Conservation (phyloP, 1,140 invertebrate genomes). For the Carposina sasakii region DNA sequence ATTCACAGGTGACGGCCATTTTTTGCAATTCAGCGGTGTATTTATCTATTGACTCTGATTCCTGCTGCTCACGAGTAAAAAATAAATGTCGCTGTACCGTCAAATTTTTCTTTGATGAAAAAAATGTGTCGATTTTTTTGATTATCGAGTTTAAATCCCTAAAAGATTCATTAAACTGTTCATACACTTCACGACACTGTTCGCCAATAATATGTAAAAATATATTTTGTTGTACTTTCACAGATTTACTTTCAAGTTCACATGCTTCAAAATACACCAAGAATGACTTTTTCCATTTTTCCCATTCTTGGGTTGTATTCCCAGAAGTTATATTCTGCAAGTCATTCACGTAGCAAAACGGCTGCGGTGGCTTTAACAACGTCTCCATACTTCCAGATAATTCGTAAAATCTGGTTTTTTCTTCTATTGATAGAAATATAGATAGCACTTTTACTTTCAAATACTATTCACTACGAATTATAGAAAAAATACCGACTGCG, state of each 20-base stretch:
- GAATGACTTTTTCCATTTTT: not conserved
- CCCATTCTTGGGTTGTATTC: not conserved
- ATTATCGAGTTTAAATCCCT: slow-evolving; percentile 8
- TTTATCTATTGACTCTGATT: slow-evolving; percentile 1
- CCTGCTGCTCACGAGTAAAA: slow-evolving; percentile 1
- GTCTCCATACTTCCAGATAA: not conserved
- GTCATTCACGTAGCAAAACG: not conserved
- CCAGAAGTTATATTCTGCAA: not conserved
- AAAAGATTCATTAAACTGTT: not conserved
- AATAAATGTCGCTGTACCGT: not conserved
- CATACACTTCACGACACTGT: not conserved
- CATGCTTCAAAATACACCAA: not conserved
- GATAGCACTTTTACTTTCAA: too few relatives aligned
- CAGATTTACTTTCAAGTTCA: not conserved
- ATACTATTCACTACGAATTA: too few relatives aligned
- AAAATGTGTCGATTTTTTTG: slow-evolving; percentile 19
- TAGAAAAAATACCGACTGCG: too few relatives aligned
- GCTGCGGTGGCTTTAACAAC: not conserved
- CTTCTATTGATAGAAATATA: too few relatives aligned
- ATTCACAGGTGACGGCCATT: not conserved
- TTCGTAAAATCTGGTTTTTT: too few relatives aligned
- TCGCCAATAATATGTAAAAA: not conserved
- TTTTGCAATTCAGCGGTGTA: slow-evolving; percentile 1
- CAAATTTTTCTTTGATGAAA: slow-evolving; percentile 3
- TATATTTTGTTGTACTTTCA: not conserved